Evolutionary conservation across 1,140 invertebrate species (phyloP).

Genomic region (Caenorhabditis remanei): DNA sequence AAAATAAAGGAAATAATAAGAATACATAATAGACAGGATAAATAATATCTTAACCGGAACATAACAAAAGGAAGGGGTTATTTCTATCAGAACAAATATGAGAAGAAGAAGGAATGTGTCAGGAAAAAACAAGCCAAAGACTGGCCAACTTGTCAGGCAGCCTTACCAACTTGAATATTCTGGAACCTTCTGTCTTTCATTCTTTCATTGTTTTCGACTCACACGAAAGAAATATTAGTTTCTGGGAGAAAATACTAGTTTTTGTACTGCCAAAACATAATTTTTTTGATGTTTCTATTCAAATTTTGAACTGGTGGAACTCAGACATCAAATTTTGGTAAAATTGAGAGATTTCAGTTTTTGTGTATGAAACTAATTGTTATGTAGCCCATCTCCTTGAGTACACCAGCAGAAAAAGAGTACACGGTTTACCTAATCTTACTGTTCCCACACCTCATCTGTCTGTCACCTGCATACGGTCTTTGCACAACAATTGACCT

Average conservation of each 20-base stretch:
- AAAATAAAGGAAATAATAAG: background rate
- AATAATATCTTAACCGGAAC: background rate
- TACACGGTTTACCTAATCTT: too few species aligned
- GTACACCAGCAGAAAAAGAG: too few species aligned
- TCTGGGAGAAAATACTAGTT: background rate
- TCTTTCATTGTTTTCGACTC: background rate
- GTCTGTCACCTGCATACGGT: too few species aligned
- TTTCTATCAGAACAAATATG: constrained; percentile 7
- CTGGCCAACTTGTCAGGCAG: background rate
- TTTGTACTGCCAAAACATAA: too few species aligned
- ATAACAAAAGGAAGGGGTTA: constrained; percentile 7
- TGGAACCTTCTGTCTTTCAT: constrained; percentile 24
- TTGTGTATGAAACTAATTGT: too few species aligned
- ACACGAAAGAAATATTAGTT: constrained; percentile 30
- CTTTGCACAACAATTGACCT: too few species aligned
- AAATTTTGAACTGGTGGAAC: too few species aligned
- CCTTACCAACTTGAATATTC: constrained; percentile 39
- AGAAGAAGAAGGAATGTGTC: background rate
- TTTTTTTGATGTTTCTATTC: too few species aligned
- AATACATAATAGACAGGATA: background rate
- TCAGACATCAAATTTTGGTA: too few species aligned
- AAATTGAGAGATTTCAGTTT: too few species aligned
- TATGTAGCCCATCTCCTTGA: too few species aligned
- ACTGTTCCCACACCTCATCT: too few species aligned
- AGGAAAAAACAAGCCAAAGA: constrained; percentile 23